Evolutionary conservation across 2,797 vertebrate species (phyloP).

Genomic region (Pantherophis vulpinus): DNA sequence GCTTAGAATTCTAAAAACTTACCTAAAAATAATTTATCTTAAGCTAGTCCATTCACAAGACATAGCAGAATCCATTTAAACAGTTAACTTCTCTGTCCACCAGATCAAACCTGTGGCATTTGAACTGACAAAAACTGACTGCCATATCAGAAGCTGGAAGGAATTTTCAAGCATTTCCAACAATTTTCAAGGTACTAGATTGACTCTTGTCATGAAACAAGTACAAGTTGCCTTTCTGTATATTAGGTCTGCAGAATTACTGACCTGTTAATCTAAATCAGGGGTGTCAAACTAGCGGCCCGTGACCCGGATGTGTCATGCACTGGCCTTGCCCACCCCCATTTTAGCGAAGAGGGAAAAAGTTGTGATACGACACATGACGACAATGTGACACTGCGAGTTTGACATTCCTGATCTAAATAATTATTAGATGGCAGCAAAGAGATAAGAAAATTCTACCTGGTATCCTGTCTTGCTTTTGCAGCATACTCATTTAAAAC

Average conservation of each 20-base stretch:
- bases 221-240: neutral
- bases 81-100: no score
- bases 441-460: neutral
- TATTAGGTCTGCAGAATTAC: neutral
- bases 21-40: neutral
- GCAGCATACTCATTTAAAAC: neutral
- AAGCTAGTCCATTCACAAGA: neutral
- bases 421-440: neutral
- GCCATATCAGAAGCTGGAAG: neutral
- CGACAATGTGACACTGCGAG: fast-evolving
- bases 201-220: neutral
- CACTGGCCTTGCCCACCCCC: no score
- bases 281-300: no score
- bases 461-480: neutral
- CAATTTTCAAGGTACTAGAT: neutral
- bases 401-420: neutral
- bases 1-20: neutral
- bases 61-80: neutral
- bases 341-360: no score
- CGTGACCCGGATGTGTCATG: no score
- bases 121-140: neutral
- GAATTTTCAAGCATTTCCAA: neutral
- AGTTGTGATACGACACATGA: fast-evolving
- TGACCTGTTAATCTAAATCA: neutral
- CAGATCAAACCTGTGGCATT: neutral